Conservation (phyloP, 2,888 invertebrate genomes). For the Agonopterix alstromeriana region DNA sequence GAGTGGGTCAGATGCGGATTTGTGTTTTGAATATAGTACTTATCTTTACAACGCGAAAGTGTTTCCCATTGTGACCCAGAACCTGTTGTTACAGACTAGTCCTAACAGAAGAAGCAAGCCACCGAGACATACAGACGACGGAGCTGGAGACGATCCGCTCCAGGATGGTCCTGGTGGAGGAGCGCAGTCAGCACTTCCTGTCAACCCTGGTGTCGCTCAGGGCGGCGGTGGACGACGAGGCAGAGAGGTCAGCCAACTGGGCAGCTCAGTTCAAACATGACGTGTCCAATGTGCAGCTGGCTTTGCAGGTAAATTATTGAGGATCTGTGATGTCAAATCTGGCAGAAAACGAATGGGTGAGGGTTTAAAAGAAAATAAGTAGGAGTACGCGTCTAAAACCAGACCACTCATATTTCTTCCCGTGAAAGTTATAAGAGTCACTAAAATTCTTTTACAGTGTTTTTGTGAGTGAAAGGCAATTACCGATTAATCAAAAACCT, state of each 20-base stretch:
- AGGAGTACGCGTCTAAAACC: too few species aligned
- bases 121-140: slow-evolving; percentile 50
- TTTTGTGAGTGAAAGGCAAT: too few species aligned
- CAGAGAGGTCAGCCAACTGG: slow-evolving; percentile 61
- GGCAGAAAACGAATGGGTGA: too few species aligned
- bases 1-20: background rate
- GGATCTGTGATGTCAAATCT: too few species aligned
- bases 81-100: slow-evolving; percentile 32
- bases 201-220: slow-evolving; percentile 61
- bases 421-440: too few species aligned
- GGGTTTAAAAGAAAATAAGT: too few species aligned
- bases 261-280: slow-evolving; percentile 74
- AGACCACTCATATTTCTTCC: too few species aligned
- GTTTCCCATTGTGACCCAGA: background rate
- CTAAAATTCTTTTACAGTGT: too few species aligned
- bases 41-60: background rate
- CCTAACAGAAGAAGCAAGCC: slow-evolving; percentile 49
- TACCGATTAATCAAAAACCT: too few species aligned
- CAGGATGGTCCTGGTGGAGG: slow-evolving; percentile 59
- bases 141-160: slow-evolving; percentile 60
- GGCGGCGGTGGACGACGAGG: slow-evolving; percentile 69
- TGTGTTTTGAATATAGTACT: background rate
- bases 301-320: slow-evolving; percentile 49
- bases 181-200: slow-evolving; percentile 58
- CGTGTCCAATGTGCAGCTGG: slow-evolving; percentile 62